Percentiles rank a stretch among this genome's conserved stretches.
Evolutionary conservation across 2,888 invertebrate genomes (phyloP).

Genomic region (Lycocerus yunnanus): DNA sequence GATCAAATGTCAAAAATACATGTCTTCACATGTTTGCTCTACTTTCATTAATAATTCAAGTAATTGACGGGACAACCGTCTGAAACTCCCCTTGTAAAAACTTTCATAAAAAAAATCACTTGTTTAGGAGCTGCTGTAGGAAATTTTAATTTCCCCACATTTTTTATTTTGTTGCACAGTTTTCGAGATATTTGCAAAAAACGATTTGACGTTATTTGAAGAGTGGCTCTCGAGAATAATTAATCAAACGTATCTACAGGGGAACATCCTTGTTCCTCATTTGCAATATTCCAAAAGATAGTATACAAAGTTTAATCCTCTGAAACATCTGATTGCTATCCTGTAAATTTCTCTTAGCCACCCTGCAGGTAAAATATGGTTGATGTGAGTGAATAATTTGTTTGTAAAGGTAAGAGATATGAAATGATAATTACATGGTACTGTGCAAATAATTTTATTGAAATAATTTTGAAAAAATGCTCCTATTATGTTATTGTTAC

Average conservation of each 20-base stretch:
- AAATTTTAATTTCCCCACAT: background rate
- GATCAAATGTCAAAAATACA: too few relatives aligned
- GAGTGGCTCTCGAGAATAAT: background rate
- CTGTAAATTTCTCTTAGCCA: too few relatives aligned
- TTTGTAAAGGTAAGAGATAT: background rate
- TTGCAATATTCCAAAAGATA: background rate
- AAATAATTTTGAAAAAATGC: background rate
- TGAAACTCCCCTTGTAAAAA: too few relatives aligned
- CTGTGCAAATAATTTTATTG: background rate
- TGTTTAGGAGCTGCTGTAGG: too few relatives aligned
- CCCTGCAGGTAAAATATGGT: background rate
- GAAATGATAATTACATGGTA: background rate
- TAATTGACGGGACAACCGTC: too few relatives aligned
- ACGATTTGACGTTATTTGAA: background rate
- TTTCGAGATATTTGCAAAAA: background rate
- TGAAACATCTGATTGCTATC: background rate
- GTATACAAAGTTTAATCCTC: background rate
- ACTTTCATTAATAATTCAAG: too few relatives aligned
- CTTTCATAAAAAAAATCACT: too few relatives aligned
- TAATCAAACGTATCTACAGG: too few relatives aligned
- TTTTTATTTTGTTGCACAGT: background rate
- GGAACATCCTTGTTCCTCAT: too few relatives aligned
- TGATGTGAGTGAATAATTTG: background rate
- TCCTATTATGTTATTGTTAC: background rate
- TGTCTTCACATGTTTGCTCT: too few relatives aligned